Base-by-base conservation (phyloP, 1,140 invertebrate genomes). In the Pseudomyrmex sp. region DNA sequence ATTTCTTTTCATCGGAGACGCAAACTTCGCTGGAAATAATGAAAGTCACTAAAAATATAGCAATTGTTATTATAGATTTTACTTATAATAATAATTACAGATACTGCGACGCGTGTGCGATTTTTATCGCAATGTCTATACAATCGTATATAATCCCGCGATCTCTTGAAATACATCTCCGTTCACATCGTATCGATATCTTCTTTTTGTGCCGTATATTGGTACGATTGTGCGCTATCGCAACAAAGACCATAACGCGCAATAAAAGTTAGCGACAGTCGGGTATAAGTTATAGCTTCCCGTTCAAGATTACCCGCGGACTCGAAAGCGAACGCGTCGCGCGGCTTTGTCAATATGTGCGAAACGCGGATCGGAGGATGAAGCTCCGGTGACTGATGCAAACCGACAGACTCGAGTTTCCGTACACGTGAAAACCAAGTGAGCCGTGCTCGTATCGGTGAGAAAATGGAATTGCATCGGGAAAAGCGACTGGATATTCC, bases 401-500 rank as follows among this genome's bases (percentile, higher is more conserved):
- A 84, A 84, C 75, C 59, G 69, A 75, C 7, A 20, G 0, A 35
- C 35, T 4, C 26, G 23, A 12, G 10, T 62, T 82, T 8, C 8
- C n/a, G 20, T 54, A 23, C 18, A 65, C 46, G 20, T 35, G 20
- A 54, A 63, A 83, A 58, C 66, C 56, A 72, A 70, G 46, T 35
- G 46, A 20, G 15, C 56, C 35, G 35, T 20, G 54, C 56, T 68
- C 75, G 72, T 20, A 68, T 77, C 46, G 13, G 13, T 8, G 50
- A 44, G 75, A 77, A 79, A 80, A 70, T 80, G 61, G 65, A 72
- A 86, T 73, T 44, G 63, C 56, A 68, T 80, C 12, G 77, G 63
- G 66, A 63, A 77, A 75, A 52, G 35, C 72, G 66, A 82, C 75
- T 90, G 88, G 83, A 90, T 90, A 90, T 88, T 87, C 82, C 70